Conservation (phyloP, 2,113 vertebrate species). For the Paradoxurus hermaphroditus region DNA sequence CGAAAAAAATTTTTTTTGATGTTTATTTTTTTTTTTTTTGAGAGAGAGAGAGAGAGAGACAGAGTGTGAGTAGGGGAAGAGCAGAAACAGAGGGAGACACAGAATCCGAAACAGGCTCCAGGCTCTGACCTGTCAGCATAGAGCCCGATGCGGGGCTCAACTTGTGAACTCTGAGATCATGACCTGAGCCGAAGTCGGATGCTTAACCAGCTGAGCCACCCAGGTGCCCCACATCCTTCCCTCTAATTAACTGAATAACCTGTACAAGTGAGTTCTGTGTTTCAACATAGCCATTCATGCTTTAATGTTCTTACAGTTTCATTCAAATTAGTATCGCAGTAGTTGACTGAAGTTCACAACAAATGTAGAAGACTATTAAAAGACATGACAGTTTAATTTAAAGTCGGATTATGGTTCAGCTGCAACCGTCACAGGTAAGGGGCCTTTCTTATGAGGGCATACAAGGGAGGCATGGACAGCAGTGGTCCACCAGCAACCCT, state of each 20-base stretch:
- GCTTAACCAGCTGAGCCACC: too few relatives aligned
- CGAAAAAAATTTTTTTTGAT: too few relatives aligned
- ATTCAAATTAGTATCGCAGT: not conserved
- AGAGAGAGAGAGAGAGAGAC: too few relatives aligned
- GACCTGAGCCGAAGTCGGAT: too few relatives aligned
- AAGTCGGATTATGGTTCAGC: not conserved
- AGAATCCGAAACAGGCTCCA: too few relatives aligned
- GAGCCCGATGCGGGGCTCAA: too few relatives aligned
- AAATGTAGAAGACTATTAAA: not conserved
- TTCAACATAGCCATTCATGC: not conserved
- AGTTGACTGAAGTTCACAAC: not conserved
- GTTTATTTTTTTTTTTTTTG: too few relatives aligned
- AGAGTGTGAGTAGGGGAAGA: too few relatives aligned
- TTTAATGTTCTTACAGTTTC: not conserved
- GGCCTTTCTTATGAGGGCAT: not conserved
- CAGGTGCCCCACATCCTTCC: too few relatives aligned
- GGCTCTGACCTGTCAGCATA: too few relatives aligned
- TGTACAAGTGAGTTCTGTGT: not conserved
- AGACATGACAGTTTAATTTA: not conserved
- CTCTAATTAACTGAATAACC: not conserved
- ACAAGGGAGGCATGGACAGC: not conserved
- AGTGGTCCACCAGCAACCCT: not conserved
- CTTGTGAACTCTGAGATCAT: too few relatives aligned
- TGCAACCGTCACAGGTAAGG: not conserved
- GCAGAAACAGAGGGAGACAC: too few relatives aligned